Base-by-base conservation (phyloP, 2,888 invertebrate species). In the Caenorhabditis sulstoni region DNA sequence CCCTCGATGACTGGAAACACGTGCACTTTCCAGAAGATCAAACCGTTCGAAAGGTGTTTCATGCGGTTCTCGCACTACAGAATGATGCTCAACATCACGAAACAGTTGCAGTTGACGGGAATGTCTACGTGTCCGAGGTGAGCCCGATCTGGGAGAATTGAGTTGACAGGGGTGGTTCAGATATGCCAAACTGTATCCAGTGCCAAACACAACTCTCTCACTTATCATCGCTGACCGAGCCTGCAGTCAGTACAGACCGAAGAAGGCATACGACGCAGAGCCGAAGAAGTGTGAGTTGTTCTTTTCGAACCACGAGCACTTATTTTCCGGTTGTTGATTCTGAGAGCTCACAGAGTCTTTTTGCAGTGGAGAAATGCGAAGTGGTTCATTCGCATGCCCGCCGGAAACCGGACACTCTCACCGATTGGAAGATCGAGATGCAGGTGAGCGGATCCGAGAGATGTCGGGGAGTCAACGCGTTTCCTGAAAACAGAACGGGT, bases 1-100 rank as follows among this genome's bases (percentile, higher is more conserved):
- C 82, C 81, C n/a, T 75, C 80, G 22, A 82, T 83, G 85, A 62
- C 58, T 3, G 79, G 81, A 44, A 81, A 80, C 8, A 81, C 82
- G 18, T 85, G 85, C 47, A 71, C 71, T n/a, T 85, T 85, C 62
- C 84, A 84, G 57, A 73, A 78, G 52, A 81, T 85, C 18, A 81
- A 76, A 20, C 84, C 85, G n/a, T 77, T 79, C 65, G 85, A 85
- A 49, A 20, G 82, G 57, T 85, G 85, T 61, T 77, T 79, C 45
- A 75, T 81, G 49, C 71, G 74, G 39, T 57, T 74, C 11, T 76
- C 70, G 47, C 74, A 79, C 12, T 78, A 81, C 53, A 66, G 75
- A 22, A 75, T 85, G 66, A 75, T 73, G 0, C 61, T 79, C 12
- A 81, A 83, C 47, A 73, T 79, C 29, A 77, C 74, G 0, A 81